phyloP scores from a whole-genome alignment of 2,888 invertebrate genomes.

The Mythimna impura region DNA sequence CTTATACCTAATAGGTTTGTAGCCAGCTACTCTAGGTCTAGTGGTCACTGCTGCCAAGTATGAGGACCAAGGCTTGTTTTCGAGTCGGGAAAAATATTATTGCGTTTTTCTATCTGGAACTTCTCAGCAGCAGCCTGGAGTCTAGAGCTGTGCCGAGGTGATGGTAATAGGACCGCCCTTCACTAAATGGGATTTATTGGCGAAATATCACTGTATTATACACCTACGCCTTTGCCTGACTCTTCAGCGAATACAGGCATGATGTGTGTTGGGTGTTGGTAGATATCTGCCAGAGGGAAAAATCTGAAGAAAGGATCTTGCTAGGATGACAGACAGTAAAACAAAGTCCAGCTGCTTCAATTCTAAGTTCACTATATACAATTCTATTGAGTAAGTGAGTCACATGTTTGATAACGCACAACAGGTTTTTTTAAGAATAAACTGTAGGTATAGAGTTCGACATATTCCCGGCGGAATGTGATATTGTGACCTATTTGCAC shows the following conservation, averaged over 20 bases:
- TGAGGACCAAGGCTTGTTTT: background rate
- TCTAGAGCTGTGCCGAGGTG: background rate
- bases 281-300: background rate
- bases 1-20: background rate
- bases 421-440: no score
- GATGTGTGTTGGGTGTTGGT: background rate
- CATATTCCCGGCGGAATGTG: no score
- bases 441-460: no score
- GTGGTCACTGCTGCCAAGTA: background rate
- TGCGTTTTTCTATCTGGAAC: background rate
- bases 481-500: no score
- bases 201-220: no score
- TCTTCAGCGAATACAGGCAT: background rate
- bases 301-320: background rate
- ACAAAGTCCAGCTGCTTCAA: background rate
- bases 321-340: background rate
- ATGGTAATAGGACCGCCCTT: background rate
- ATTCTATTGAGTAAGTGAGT: background rate
- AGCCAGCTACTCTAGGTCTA: background rate
- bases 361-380: slow-evolving; percentile 1
- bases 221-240: background rate
- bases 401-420: no score
- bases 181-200: no score
- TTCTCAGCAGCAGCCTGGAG: background rate
- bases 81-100: background rate